phyloP scores from a whole-genome alignment of 2,888 invertebrate genomes.

The Lasioglossum morio region DNA sequence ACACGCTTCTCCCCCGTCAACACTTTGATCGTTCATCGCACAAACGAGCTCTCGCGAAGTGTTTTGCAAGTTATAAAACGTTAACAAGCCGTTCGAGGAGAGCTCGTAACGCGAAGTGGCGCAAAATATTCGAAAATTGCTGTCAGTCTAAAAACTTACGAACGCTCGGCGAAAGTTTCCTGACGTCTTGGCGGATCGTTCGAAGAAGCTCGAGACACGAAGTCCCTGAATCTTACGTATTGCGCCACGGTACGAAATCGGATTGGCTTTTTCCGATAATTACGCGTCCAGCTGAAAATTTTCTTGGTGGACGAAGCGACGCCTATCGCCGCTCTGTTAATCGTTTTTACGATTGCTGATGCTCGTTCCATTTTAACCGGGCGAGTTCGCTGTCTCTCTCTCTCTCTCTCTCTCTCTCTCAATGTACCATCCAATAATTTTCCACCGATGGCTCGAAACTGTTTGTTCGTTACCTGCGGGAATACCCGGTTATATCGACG shows the following conservation, averaged over 20 bases:
- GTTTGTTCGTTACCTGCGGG: constrained; percentile 5
- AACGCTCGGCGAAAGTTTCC: neutral
- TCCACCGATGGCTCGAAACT: neutral
- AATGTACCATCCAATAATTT: neutral
- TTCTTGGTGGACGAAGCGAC: neutral
- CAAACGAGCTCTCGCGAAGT: neutral
- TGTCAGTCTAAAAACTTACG: neutral
- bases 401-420: neutral
- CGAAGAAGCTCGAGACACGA: neutral
- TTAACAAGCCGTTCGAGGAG: neutral
- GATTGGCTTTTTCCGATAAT: constrained; percentile 20
- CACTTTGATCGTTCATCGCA: neutral
- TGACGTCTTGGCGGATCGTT: neutral
- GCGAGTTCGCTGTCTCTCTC: neutral
- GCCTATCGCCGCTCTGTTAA: neutral
- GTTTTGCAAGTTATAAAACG: neutral
- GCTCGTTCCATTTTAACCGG: neutral
- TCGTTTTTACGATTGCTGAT: neutral
- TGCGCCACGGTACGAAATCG: constrained; percentile 10
- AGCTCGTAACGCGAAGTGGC: neutral
- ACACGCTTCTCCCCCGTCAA: neutral
- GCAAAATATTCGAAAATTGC: neutral
- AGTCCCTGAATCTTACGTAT: neutral
- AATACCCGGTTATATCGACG: neutral
- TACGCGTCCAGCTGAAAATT: neutral